Evolutionary conservation across 2,888 invertebrate species (phyloP).

Genomic region (Amphiduros pacificus): DNA sequence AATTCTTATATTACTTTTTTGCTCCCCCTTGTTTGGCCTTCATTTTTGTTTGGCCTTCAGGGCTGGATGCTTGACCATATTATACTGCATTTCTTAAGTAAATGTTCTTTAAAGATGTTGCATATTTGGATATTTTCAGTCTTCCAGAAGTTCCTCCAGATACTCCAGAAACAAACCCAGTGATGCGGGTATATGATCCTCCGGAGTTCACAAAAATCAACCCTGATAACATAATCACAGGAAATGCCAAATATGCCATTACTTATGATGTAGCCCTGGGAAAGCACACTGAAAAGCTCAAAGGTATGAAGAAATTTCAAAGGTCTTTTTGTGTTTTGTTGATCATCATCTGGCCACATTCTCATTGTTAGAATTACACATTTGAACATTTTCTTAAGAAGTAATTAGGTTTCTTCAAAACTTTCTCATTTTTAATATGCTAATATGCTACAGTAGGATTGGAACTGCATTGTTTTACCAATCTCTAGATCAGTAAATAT

Average conservation of each 20-base stretch:
- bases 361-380: background rate
- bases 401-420: background rate
- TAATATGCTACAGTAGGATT: background rate
- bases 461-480: background rate
- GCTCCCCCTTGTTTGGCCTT: too few relatives aligned
- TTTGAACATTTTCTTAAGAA: background rate
- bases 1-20: too few relatives aligned
- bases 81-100: too few relatives aligned
- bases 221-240: conserved; percentile 76
- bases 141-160: conserved; percentile 70
- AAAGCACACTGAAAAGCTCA: conserved; percentile 60
- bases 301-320: conserved; percentile 31
- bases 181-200: conserved; percentile 70
- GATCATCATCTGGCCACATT: background rate
- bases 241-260: conserved; percentile 79
- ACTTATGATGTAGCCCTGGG: conserved; percentile 81
- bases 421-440: background rate
- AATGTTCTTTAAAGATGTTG: too few relatives aligned
- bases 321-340: background rate
- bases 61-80: background rate
- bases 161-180: conserved; percentile 73
- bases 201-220: conserved; percentile 81
- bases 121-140: conserved; percentile 57
- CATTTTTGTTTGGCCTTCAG: background rate
- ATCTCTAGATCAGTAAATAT: too few relatives aligned